Evolutionary conservation across 2,113 vertebrate genomes (phyloP).

Genomic region (Anoplopoma fimbria): DNA sequence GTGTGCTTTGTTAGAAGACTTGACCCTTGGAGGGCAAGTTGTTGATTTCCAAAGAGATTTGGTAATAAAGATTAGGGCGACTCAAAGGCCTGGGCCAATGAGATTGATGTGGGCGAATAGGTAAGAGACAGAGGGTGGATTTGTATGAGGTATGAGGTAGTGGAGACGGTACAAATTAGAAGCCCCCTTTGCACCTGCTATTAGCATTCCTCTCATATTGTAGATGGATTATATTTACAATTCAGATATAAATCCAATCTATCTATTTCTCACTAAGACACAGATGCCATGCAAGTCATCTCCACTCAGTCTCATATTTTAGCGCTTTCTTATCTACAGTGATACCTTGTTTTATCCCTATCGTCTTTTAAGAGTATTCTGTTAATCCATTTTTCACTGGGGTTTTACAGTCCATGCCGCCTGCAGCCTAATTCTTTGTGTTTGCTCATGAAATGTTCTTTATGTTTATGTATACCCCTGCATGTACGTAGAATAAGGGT

Average conservation of each 20-base stretch:
- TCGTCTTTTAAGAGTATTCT: neutral
- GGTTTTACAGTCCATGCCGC: neutral
- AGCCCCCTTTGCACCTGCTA: neutral
- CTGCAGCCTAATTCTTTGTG: neutral
- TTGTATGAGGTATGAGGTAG: constrained; percentile 3
- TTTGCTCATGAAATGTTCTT: neutral
- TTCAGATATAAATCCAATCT: constrained; percentile 21
- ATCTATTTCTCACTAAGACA: neutral
- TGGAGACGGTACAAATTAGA: constrained; percentile 16
- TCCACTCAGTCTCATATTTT: neutral
- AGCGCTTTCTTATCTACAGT: neutral
- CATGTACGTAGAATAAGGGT: neutral
- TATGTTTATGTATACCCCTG: neutral
- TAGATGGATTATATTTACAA: constrained; percentile 32
- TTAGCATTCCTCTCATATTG: constrained; percentile 9
- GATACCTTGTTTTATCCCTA: neutral
- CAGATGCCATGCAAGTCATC: constrained; percentile 6
- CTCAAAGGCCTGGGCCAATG: neutral
- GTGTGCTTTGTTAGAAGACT: constrained; percentile 25
- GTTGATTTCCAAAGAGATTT: constrained; percentile 52
- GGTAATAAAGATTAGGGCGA: constrained; percentile 8
- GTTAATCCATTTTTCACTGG: neutral
- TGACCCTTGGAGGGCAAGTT: constrained; percentile 34
- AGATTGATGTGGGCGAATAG: neutral
- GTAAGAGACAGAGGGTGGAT: neutral